Evolutionary conservation across 2,113 vertebrate genomes (phyloP).

Genomic region (Blennius ocellaris): DNA sequence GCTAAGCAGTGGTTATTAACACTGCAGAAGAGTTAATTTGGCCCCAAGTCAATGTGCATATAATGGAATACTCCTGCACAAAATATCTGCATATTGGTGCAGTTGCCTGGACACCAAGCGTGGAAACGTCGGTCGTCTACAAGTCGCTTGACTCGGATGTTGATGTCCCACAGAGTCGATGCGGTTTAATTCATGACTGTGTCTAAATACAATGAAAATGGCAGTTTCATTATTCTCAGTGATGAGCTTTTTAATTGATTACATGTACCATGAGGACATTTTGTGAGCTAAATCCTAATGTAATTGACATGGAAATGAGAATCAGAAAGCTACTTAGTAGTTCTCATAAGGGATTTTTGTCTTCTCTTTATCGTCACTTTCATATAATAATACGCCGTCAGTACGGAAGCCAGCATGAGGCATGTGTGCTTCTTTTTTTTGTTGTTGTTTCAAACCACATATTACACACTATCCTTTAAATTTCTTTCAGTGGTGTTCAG

Average conservation of each 20-base stretch:
- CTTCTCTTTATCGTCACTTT: not conserved
- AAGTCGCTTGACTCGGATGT: no score
- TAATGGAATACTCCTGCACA: no score
- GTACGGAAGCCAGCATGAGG: not conserved
- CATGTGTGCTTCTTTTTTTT: conserved; percentile 3
- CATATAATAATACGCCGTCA: not conserved
- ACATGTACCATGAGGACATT: not conserved
- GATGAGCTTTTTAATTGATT: conserved; percentile 13
- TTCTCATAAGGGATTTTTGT: not conserved
- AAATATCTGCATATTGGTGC: no score
- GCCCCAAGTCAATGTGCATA: no score
- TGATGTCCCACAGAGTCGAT: not conserved
- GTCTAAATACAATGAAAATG: not conserved
- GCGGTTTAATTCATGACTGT: not conserved
- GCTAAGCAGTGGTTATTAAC: no score
- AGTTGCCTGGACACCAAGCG: not conserved
- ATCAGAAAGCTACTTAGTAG: conserved; percentile 9
- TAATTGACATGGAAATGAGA: conserved; percentile 15
- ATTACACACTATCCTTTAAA: not conserved
- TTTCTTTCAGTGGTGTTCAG: no score
- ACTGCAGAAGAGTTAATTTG: no score
- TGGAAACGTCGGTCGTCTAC: not conserved
- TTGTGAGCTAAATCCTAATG: conserved; percentile 11
- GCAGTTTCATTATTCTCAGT: not conserved
- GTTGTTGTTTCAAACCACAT: conserved; percentile 6